Evolutionary conservation across 2,797 vertebrate species (phyloP).

Genomic region (Chrysolophus pictus): DNA sequence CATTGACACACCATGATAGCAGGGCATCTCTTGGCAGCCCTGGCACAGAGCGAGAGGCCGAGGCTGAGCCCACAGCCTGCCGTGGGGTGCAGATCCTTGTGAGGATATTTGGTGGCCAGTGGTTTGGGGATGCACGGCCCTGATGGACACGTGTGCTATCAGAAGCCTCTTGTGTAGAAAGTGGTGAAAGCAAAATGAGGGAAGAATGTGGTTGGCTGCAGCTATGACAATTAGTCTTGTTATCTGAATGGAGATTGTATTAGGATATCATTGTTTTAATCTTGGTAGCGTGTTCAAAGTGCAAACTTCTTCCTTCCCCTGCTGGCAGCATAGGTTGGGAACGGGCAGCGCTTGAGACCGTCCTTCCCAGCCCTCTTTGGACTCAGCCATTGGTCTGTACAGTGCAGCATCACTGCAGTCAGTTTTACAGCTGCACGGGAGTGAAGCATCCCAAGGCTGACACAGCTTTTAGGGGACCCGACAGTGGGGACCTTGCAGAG

Average conservation of each 20-base stretch:
- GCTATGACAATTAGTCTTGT: background rate
- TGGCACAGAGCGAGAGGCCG: background rate
- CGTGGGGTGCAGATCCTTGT: background rate
- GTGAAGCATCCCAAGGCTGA: fast-evolving
- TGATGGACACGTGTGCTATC: background rate
- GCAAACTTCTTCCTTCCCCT: background rate
- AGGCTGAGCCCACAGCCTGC: background rate
- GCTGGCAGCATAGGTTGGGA: background rate
- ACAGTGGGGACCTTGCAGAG: background rate
- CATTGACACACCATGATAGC: background rate
- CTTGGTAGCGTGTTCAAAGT: background rate
- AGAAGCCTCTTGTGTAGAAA: background rate
- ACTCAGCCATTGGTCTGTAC: background rate
- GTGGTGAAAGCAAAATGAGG: background rate
- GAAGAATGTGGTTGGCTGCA: background rate
- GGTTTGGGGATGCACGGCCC: background rate
- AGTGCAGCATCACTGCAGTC: background rate
- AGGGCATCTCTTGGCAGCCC: background rate
- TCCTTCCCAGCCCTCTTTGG: background rate
- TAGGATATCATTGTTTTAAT: background rate
- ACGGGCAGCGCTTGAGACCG: background rate
- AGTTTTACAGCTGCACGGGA: fast-evolving
- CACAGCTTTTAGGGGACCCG: background rate
- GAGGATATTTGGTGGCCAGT: background rate
- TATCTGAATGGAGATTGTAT: background rate